Base-by-base conservation (phyloP, 2,113 vertebrate species). In the Malurus alboscapulatus region DNA sequence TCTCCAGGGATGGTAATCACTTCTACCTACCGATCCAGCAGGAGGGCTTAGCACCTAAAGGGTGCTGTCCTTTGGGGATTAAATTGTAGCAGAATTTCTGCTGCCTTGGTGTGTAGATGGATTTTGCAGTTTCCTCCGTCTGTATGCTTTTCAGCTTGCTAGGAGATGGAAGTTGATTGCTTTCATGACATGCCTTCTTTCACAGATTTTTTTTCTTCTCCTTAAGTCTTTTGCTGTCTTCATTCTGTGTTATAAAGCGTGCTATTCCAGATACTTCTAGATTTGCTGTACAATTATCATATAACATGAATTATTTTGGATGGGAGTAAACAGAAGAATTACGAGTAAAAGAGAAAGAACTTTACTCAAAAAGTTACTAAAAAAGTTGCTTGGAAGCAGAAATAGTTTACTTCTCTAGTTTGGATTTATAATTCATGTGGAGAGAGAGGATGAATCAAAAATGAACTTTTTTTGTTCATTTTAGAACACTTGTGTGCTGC, bases 1-100 rank as follows among this genome's bases (percentile, higher is more conserved):
- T 51, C 6, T 80, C 27, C 44, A 71, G 26, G 42, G 62, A 77
- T 22, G 62, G 44, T 68, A 81, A 40, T 34, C 0, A 0, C 27
- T 71, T 54, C 62, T 65, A 22, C 0, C 1, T 34, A 1, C 3
- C 0, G 0, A 67, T 66, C 55, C n/a, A 80, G 36, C 27, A 77
- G 53, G 32, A 81, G 42, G n/a, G 34, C 38, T 62, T 75, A 89
- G 79, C 67, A 58, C 69, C 30, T 87, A 76, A 53, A 74, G 24
- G 14, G 45, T 74, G 24, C 15, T 34, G 36, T 67, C 24, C 26
- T 87, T 71, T 63, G 57, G 48, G 68, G 40, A 78, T 88, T 91
- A 89, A 68, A 81, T 3, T 47, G 36, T 20, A 76, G 48, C 15
- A 48, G 76, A 47, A 32, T 15, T 93, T 30, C 40, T 77, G 32